Percentiles rank a stretch among this genome's conserved stretches.
Evolutionary conservation across 2,113 vertebrate species (phyloP).

Genomic region (Chelonoidis abingdonii): DNA sequence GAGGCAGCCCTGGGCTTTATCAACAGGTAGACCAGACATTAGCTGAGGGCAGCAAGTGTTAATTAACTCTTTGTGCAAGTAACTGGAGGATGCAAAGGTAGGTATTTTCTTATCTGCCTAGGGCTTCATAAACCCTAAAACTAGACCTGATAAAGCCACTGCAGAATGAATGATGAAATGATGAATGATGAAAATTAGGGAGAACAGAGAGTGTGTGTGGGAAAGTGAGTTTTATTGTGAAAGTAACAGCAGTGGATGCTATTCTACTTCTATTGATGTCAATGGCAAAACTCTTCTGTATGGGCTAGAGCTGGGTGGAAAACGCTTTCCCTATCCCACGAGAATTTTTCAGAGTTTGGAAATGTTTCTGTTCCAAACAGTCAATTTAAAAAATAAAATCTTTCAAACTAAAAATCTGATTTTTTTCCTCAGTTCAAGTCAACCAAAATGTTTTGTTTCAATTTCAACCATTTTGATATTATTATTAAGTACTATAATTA

Average conservation of each 20-base stretch:
- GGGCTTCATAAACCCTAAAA: slow-evolving; percentile 21
- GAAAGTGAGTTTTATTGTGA: background rate
- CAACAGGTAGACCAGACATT: slow-evolving; percentile 39
- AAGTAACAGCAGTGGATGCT: background rate
- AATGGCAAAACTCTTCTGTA: background rate
- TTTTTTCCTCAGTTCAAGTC: background rate
- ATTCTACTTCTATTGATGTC: background rate
- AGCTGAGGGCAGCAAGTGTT: slow-evolving; percentile 41
- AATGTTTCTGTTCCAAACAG: background rate
- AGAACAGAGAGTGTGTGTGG: background rate
- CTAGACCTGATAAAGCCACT: background rate
- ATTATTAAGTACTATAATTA: background rate
- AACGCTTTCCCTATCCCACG: background rate
- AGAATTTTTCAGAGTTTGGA: background rate
- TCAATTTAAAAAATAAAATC: background rate
- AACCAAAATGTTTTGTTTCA: background rate
- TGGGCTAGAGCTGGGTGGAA: background rate
- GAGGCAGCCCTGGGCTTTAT: slow-evolving; percentile 43
- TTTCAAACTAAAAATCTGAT: background rate
- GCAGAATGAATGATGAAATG: background rate
- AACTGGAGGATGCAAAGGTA: slow-evolving; percentile 45
- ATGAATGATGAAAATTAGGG: slow-evolving; percentile 36
- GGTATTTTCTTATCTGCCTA: slow-evolving; percentile 41
- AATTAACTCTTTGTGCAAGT: slow-evolving; percentile 53
- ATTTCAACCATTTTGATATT: background rate